Percentiles rank a stretch among this genome's conserved stretches.
Conservation (phyloP, 92 coral and sea anemone genomes). For the Phymanthus crucifer region DNA sequence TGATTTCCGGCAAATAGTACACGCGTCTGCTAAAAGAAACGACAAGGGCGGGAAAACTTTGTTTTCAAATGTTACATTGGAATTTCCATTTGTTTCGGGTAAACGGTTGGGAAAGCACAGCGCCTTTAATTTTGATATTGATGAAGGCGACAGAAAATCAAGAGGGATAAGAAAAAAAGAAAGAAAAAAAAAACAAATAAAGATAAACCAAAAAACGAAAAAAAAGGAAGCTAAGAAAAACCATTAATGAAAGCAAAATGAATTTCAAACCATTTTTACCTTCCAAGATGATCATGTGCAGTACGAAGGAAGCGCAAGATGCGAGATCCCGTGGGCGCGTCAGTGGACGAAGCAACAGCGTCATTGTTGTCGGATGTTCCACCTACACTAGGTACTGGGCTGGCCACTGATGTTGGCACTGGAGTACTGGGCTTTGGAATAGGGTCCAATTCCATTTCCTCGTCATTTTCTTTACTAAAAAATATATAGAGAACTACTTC, state of each 20-base stretch:
- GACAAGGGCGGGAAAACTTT: no score
- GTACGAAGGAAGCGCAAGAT: constrained; percentile 86
- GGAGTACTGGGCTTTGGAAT: constrained; percentile 49
- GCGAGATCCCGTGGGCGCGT: constrained; percentile 61
- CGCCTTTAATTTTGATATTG: no score
- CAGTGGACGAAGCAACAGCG: constrained; percentile 48
- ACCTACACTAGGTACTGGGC: constrained; percentile 48
- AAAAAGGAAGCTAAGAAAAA: no score
- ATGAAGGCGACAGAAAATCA: no score
- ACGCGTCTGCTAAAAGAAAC: no score
- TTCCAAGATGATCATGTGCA: constrained; percentile 94
- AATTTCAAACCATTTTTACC: constrained; percentile 45
- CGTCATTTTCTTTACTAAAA: constrained; percentile 75
- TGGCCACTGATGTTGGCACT: constrained; percentile 51
- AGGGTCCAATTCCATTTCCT: constrained; percentile 53
- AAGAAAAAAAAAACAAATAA: background rate
- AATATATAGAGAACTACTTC: background rate
- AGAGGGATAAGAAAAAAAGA: background rate
- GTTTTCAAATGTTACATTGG: no score
- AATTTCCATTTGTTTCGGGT: no score
- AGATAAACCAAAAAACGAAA: background rate
- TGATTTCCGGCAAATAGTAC: no score
- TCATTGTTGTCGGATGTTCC: constrained; percentile 61
- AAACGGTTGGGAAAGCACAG: no score
- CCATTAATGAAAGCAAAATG: background rate